Percentiles rank a stretch among this genome's conserved stretches.
Evolutionary conservation across 2,797 vertebrate species (phyloP).

Genomic region (Pipistrellus pygmaeus): DNA sequence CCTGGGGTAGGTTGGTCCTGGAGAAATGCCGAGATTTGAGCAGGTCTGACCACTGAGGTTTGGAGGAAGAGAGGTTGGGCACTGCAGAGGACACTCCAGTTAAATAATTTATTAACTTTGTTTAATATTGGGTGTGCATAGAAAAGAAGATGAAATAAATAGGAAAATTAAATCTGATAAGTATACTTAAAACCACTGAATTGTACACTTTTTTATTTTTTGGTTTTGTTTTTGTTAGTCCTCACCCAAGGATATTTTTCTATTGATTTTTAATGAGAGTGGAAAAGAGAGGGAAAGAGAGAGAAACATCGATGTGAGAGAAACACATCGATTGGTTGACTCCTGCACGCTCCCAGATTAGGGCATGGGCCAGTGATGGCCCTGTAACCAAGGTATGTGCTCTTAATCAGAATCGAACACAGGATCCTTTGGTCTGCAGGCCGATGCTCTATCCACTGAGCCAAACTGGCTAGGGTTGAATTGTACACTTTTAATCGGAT

Average conservation of each 20-base stretch:
- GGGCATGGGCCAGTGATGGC: too few relatives aligned
- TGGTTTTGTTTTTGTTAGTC: too few relatives aligned
- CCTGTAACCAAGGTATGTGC: too few relatives aligned
- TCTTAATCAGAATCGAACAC: too few relatives aligned
- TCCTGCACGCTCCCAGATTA: background rate
- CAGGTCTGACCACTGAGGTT: too few relatives aligned
- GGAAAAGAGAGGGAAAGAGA: background rate
- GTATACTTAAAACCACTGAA: background rate
- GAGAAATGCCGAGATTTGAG: too few relatives aligned
- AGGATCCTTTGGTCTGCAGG: background rate
- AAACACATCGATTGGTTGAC: background rate
- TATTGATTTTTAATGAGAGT: background rate
- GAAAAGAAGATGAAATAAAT: background rate
- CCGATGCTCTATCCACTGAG: fast-evolving
- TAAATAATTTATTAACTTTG: background rate
- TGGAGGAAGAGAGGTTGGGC: too few relatives aligned
- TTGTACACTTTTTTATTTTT: background rate
- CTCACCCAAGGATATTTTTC: background rate
- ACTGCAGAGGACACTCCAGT: background rate
- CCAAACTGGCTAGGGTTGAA: background rate
- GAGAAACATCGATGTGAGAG: background rate
- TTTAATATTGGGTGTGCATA: background rate
- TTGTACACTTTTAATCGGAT: background rate
- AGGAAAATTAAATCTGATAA: background rate
- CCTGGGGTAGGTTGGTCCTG: too few relatives aligned